Conservation (phyloP, 2,888 invertebrate species). For the Azorinus chamasolen region DNA sequence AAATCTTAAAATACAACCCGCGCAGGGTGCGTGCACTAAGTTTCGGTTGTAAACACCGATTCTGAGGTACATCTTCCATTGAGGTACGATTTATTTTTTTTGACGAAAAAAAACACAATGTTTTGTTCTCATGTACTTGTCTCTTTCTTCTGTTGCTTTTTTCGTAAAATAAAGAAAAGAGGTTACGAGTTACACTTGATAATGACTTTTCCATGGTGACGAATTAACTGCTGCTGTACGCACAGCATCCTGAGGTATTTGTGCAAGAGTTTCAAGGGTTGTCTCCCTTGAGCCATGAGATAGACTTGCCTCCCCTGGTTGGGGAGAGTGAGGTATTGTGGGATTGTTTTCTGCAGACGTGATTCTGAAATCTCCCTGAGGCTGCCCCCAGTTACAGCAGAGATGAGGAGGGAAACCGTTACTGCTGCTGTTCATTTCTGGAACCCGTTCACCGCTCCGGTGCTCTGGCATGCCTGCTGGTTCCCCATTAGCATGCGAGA, state of each 20-base stretch:
- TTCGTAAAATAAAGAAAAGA: slow-evolving; percentile 7
- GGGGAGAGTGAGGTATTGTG: slow-evolving; percentile 41
- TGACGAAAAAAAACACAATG: no score
- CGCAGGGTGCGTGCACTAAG: no score
- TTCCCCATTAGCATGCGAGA: neutral
- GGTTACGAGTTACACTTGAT: slow-evolving; percentile 49
- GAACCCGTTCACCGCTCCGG: neutral
- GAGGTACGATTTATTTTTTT: no score
- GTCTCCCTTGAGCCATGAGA: slow-evolving; percentile 32
- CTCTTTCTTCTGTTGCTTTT: no score
- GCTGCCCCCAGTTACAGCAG: slow-evolving; percentile 20
- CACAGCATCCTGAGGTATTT: slow-evolving; percentile 59
- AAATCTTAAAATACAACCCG: no score
- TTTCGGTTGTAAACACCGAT: no score
- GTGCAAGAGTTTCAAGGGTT: slow-evolving; percentile 41
- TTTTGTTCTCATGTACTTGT: no score
- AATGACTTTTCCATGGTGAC: slow-evolving; percentile 43
- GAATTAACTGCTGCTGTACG: slow-evolving; percentile 18
- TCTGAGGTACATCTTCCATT: no score
- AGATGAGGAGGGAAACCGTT: slow-evolving; percentile 41
- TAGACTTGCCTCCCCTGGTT: slow-evolving; percentile 28
- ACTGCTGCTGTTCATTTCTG: slow-evolving; percentile 6
- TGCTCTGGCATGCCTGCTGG: neutral
- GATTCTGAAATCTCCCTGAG: slow-evolving; percentile 57
- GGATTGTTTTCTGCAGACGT: slow-evolving; percentile 49